phyloP scores from a whole-genome alignment of 2,113 vertebrate species.

The Pipra filicauda region DNA sequence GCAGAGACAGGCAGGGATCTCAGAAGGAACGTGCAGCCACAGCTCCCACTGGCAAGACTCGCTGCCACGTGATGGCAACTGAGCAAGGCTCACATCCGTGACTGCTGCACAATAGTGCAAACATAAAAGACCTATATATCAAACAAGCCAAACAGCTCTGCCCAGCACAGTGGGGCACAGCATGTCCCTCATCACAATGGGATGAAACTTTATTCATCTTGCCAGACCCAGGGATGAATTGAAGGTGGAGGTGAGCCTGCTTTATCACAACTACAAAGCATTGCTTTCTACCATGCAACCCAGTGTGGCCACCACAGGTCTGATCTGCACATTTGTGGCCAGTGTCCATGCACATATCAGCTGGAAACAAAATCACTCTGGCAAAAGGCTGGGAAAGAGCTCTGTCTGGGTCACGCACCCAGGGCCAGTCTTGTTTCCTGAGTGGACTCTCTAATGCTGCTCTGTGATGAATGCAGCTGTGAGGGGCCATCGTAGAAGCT shows the following conservation, averaged over 20 bases:
- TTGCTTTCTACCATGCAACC: not conserved
- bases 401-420: not conserved
- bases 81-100: not conserved
- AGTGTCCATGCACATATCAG: not conserved
- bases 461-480: not conserved
- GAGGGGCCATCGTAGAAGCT: rapidly evolving
- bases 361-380: not conserved
- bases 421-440: not conserved
- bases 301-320: rapidly evolving
- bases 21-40: not conserved
- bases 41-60: not conserved
- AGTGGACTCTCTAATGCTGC: not conserved
- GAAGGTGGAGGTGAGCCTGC: not conserved
- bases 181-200: not conserved
- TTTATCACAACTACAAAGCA: not conserved
- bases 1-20: not conserved
- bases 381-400: not conserved
- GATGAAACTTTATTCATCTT: not conserved
- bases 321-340: not conserved
- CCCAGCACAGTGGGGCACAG: not conserved
- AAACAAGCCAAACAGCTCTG: not conserved
- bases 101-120: not conserved
- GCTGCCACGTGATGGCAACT: not conserved
- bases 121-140: not conserved
- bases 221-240: not conserved